Evolutionary conservation across 2,113 vertebrate genomes (phyloP).

Genomic region (Gulo gulo): DNA sequence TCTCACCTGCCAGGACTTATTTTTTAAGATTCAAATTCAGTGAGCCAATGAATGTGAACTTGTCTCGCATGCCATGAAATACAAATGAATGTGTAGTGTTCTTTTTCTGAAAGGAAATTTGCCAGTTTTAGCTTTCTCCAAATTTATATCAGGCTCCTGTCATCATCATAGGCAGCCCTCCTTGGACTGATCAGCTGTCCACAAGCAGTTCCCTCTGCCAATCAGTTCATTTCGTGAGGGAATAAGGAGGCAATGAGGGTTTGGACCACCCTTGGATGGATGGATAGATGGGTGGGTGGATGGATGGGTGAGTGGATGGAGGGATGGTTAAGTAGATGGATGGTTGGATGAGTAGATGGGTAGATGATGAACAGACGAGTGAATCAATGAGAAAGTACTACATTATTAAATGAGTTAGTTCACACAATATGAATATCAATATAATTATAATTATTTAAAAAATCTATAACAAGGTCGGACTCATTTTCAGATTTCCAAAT

Average conservation of each 20-base stretch:
- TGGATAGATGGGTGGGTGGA: background rate
- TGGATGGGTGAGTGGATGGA: background rate
- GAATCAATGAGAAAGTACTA: slow-evolving; percentile 85
- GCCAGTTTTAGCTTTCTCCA: background rate
- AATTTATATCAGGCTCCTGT: background rate
- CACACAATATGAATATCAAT: slow-evolving; percentile 91
- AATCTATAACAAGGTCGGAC: slow-evolving; percentile 87
- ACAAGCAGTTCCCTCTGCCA: background rate
- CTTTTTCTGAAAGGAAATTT: background rate
- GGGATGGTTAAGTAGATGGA: accelerated
- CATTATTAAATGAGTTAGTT: slow-evolving; percentile 92
- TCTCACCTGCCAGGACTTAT: background rate
- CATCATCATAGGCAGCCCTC: background rate
- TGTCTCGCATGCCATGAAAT: background rate
- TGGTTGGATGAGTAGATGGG: too few relatives aligned
- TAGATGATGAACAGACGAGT: background rate
- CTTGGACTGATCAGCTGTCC: background rate
- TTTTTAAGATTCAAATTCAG: background rate
- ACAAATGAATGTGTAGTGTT: background rate
- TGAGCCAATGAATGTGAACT: background rate
- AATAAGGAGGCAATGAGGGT: background rate
- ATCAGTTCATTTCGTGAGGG: background rate
- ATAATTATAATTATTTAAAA: slow-evolving; percentile 90
- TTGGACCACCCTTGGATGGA: background rate
- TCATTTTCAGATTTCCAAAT: slow-evolving; percentile 87